Evolutionary conservation across 1,140 invertebrate species (phyloP).

Genomic region (Limonius californicus): DNA sequence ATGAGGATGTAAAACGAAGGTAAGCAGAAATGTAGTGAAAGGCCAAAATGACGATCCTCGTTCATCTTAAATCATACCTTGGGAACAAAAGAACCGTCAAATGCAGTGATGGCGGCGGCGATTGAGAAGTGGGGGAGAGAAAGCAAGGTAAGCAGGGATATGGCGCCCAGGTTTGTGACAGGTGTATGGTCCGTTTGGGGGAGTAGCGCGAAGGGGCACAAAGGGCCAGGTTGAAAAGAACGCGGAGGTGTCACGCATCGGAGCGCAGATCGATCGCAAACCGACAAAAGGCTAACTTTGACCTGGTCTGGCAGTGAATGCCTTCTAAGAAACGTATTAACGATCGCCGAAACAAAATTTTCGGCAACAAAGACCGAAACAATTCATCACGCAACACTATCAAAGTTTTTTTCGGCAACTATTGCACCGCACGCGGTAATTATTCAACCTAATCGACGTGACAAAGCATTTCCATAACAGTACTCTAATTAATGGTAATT

Average conservation of each 20-base stretch:
- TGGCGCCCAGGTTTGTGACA: constrained; percentile 14
- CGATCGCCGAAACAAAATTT: background rate
- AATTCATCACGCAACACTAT: background rate
- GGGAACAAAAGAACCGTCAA: constrained; percentile 6
- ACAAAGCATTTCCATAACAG: constrained; percentile 14
- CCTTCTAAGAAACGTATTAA: background rate
- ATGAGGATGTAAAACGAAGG: too few relatives aligned
- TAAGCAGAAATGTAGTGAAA: too few relatives aligned
- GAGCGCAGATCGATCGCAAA: constrained; percentile 14
- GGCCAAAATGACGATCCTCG: background rate
- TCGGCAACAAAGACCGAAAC: background rate
- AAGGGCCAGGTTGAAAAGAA: constrained; percentile 17
- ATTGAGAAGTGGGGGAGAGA: constrained; percentile 7
- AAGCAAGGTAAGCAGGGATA: constrained; percentile 14
- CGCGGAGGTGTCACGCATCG: constrained; percentile 16
- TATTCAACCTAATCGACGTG: constrained; percentile 13
- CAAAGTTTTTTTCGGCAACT: background rate
- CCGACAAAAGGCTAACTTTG: constrained; percentile 11
- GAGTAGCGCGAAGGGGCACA: background rate
- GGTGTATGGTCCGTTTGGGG: constrained; percentile 10
- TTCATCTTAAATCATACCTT: constrained; percentile 12
- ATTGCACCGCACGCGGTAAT: background rate
- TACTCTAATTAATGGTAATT: constrained; percentile 13
- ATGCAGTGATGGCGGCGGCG: constrained; percentile 12
- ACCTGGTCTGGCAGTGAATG: background rate